Evolutionary conservation across 2,113 vertebrate species (phyloP).

Genomic region (Hydrochoerus hydrochaeris): DNA sequence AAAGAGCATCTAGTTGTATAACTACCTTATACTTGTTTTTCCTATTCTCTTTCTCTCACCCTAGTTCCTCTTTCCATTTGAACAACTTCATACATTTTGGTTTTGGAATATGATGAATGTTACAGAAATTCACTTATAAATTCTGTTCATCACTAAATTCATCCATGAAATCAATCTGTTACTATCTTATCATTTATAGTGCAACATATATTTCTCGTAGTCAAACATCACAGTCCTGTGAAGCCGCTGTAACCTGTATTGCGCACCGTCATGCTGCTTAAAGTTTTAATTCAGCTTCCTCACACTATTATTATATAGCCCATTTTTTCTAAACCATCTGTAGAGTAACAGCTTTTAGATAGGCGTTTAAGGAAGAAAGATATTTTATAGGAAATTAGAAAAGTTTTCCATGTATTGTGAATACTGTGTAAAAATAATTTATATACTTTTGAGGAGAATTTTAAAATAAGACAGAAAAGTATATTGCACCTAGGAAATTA

Average conservation of each 20-base stretch:
- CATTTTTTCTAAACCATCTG: constrained; percentile 72
- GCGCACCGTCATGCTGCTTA: background rate
- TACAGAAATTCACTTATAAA: background rate
- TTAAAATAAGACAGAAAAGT: background rate
- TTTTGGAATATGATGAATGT: background rate
- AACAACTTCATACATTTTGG: background rate
- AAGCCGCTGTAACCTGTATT: background rate
- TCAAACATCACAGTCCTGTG: constrained; percentile 57
- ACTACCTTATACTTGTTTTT: background rate
- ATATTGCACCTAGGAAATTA: background rate
- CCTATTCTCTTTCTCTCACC: background rate
- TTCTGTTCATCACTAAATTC: constrained; percentile 63
- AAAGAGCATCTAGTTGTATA: background rate
- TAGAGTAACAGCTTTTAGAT: constrained; percentile 40
- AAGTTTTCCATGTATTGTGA: background rate
- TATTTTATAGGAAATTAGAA: background rate
- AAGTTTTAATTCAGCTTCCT: constrained; percentile 71
- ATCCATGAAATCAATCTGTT: constrained; percentile 51
- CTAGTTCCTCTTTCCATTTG: background rate
- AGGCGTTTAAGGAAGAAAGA: constrained; percentile 4
- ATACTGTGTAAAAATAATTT: background rate
- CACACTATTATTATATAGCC: constrained; percentile 47
- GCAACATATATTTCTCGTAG: background rate
- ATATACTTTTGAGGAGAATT: background rate
- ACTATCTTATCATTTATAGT: constrained; percentile 58